These are phyloP conservation scores for Dendroctonus ponderosae DNA, from an alignment of 1,140 invertebrate species.

Conservation along the genomic window DNA sequence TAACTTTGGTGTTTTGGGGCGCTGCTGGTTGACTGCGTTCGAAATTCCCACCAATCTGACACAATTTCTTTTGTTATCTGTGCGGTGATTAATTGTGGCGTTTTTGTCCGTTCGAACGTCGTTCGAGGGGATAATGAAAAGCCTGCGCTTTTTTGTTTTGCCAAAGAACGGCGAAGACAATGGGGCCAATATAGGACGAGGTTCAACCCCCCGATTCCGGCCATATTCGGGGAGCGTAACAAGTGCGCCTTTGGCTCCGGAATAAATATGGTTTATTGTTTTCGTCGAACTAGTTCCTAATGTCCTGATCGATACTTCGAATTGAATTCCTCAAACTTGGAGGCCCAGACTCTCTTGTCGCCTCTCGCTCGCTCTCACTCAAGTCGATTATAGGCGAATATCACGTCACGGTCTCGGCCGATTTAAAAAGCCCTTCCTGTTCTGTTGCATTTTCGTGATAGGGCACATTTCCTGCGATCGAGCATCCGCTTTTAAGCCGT, in stretches of 20 bases:
- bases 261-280: constrained; percentile 7
- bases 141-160: constrained; percentile 17
- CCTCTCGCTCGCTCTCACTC: no score
- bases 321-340: no score
- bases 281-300: neutral
- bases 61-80: constrained; percentile 20
- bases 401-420: constrained; percentile 5
- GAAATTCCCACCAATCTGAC: constrained; percentile 17
- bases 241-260: neutral
- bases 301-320: no score
- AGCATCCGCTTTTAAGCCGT: constrained; percentile 21
- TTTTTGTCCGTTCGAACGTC: constrained; percentile 14
- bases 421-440: constrained; percentile 12
- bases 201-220: neutral
- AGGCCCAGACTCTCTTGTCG: no score
- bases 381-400: constrained; percentile 11
- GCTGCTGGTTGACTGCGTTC: neutral
- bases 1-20: neutral
- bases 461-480: constrained; percentile 25
- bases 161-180: constrained; percentile 12
- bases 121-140: constrained; percentile 13
- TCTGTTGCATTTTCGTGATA: constrained; percentile 26
- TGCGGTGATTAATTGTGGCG: constrained; percentile 20
- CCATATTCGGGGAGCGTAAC: constrained; percentile 10
- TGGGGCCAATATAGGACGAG: constrained; percentile 20